Conservation (phyloP, 1,140 invertebrate genomes). For the Plutomurus gul region DNA sequence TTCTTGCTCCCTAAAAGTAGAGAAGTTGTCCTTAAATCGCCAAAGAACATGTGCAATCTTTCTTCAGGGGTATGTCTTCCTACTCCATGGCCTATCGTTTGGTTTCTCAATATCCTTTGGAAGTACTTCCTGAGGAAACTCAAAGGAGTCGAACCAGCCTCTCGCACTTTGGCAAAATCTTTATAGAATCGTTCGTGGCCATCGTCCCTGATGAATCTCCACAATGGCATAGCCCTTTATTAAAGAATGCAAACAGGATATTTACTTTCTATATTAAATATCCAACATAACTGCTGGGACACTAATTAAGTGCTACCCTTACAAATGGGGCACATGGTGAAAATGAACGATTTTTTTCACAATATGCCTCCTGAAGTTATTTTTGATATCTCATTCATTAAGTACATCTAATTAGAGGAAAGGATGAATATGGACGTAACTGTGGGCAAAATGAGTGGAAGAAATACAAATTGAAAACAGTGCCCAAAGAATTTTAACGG, state of each 20-base stretch:
- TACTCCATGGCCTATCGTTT: slow-evolving; percentile 19
- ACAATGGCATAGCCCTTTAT: neutral
- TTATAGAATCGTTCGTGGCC: neutral
- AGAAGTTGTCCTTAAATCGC: slow-evolving; percentile 39
- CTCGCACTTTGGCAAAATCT: neutral
- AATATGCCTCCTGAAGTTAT: too few species aligned
- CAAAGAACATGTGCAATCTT: neutral
- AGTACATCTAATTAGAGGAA: too few species aligned
- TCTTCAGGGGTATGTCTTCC: slow-evolving; percentile 30
- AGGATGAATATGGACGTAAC: too few species aligned
- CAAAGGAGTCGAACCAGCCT: neutral
- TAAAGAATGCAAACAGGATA: too few species aligned
- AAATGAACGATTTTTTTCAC: too few species aligned
- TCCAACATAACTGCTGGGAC: neutral
- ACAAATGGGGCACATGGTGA: too few species aligned
- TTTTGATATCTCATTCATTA: neutral
- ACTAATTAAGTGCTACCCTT: too few species aligned
- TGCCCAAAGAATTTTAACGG: too few species aligned
- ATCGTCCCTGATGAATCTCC: neutral
- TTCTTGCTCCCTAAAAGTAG: slow-evolving; percentile 45
- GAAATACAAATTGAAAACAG: too few species aligned
- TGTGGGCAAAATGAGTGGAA: too few species aligned
- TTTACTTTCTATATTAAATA: too few species aligned
- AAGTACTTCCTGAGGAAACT: neutral
- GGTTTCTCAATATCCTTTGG: neutral